Conservation (phyloP, 2,113 vertebrate genomes). For the Scolopax mira region DNA sequence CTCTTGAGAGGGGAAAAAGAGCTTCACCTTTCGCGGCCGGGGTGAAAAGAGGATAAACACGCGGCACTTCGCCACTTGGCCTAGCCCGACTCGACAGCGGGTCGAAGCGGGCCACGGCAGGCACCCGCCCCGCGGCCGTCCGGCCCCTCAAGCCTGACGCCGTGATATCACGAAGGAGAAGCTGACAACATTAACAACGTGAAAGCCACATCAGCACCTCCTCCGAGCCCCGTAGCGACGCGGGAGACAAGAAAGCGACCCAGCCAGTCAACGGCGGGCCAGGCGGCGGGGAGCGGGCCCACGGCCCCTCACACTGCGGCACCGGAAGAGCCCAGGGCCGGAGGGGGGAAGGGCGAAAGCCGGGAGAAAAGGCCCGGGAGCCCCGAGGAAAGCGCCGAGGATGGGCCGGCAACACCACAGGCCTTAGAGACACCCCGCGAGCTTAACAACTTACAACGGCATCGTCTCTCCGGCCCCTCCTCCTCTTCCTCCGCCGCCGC, state of each 20-base stretch:
- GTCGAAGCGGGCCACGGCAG: neutral
- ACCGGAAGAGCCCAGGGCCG: neutral
- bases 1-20: rapidly evolving
- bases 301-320: conserved; percentile 27
- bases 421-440: neutral
- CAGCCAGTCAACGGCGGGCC: neutral
- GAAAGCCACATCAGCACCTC: neutral
- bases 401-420: neutral
- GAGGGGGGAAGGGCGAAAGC: neutral
- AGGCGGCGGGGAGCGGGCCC: neutral
- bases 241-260: neutral
- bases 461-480: conserved; percentile 76
- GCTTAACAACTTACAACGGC: conserved; percentile 78
- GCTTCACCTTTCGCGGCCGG: neutral
- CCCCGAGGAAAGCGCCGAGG: neutral
- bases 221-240: rapidly evolving
- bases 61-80: neutral
- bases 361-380: neutral
- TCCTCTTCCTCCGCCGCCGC: conserved; percentile 60
- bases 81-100: neutral
- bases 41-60: neutral
- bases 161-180: neutral
- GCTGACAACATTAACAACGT: neutral
- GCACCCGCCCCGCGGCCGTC: neutral
- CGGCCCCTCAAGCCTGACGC: neutral